These are phyloP conservation scores for Sphaerophoria rueppellii DNA, from an alignment of 2,888 invertebrate species.

Conservation along the genomic window DNA sequence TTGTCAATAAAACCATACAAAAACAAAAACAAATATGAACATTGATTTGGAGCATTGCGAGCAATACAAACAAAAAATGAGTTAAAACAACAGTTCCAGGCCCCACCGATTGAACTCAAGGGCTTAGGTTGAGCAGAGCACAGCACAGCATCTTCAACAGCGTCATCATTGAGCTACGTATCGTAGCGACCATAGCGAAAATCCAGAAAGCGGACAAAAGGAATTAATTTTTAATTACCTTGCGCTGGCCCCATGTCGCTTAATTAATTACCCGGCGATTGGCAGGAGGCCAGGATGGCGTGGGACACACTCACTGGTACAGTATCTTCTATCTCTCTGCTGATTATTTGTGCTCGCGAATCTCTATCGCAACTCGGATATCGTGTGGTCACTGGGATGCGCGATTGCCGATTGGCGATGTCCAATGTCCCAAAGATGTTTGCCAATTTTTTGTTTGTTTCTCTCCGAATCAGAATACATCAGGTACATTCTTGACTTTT, in stretches of 20 bases:
- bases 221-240: conserved; percentile 73
- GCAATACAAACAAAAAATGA: too few species aligned
- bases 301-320: conserved; percentile 59
- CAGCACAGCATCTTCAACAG: conserved; percentile 7
- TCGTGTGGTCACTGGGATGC: conserved; percentile 32
- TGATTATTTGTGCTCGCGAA: conserved; percentile 60
- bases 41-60: conserved; percentile 15
- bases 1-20: conserved; percentile 59
- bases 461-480: neutral
- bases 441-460: conserved; percentile 35
- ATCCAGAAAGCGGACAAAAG: conserved; percentile 58
- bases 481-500: conserved; percentile 52
- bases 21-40: neutral
- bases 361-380: conserved; percentile 44
- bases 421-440: conserved; percentile 47
- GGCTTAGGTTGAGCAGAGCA: conserved; percentile 3
- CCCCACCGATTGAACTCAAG: conserved; percentile 46
- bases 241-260: conserved; percentile 72
- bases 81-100: conserved; percentile 38
- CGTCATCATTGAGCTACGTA: conserved; percentile 6
- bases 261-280: conserved; percentile 71
- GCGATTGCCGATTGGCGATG: conserved; percentile 44
- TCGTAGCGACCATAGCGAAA: neutral
- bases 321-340: conserved; percentile 50
- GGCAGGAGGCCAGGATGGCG: conserved; percentile 73